Evolutionary conservation across 2,797 vertebrate species (phyloP).

Genomic region (Rhyacichthys aspro): DNA sequence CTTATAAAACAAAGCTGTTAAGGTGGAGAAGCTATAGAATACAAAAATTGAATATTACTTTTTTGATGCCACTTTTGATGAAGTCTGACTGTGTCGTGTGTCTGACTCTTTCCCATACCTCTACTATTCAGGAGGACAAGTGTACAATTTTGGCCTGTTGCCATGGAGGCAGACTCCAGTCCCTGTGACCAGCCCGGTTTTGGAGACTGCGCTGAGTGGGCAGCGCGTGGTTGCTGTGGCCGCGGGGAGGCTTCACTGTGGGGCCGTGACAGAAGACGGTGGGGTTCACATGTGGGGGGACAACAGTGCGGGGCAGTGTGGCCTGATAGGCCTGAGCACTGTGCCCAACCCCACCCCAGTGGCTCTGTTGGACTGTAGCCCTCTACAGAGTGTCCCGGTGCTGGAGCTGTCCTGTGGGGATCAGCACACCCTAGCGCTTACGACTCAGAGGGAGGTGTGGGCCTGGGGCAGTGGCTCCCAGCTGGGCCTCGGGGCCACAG

Average conservation of each 20-base stretch:
- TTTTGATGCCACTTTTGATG: no score
- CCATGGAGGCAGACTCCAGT: constrained; percentile 85
- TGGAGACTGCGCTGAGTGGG: constrained; percentile 86
- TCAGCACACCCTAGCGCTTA: constrained; percentile 90
- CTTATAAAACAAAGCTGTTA: no score
- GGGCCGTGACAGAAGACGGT: constrained; percentile 90
- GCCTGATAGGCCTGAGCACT: constrained; percentile 77
- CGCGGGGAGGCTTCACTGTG: constrained; percentile 90
- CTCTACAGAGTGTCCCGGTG: constrained; percentile 79
- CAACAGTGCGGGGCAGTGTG: constrained; percentile 91
- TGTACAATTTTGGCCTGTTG: constrained; percentile 91
- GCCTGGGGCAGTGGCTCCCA: constrained; percentile 94
- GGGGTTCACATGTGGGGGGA: constrained; percentile 95
- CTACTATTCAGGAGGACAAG: constrained; percentile 84
- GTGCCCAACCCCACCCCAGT: constrained; percentile 88
- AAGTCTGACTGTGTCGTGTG: no score
- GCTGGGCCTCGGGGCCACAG: constrained; percentile 82
- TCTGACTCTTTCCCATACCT: not conserved
- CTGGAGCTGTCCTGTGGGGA: constrained; percentile 92
- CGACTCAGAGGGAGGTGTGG: constrained; percentile 90
- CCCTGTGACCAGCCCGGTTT: constrained; percentile 66
- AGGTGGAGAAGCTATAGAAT: no score
- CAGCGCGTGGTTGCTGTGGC: constrained; percentile 86
- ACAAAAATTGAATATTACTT: no score
- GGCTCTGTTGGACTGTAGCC: constrained; percentile 82